Percentiles rank a stretch among this genome's conserved stretches.
Evolutionary conservation across 1,140 invertebrate species (phyloP).

Genomic region (Drosophila pruinosa): DNA sequence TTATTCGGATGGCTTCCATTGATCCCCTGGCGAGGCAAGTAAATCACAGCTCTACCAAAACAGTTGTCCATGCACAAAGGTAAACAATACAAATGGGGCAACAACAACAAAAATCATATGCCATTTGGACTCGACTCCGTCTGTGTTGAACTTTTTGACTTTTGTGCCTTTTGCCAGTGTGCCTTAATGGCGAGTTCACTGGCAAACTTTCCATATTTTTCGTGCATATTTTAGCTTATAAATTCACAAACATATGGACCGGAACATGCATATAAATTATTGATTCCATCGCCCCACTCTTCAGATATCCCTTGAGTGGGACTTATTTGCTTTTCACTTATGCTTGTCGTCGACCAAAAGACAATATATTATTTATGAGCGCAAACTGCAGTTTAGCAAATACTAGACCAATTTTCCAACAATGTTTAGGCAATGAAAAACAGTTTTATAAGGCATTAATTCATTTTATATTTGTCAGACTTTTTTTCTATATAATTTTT

Average conservation of each 20-base stretch:
- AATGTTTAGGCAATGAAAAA: not conserved
- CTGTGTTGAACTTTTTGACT: slow-evolving; percentile 51
- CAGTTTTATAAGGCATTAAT: not conserved
- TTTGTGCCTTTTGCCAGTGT: slow-evolving; percentile 7
- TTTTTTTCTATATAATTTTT: no score
- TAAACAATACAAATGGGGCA: slow-evolving; percentile 39
- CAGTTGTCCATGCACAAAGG: slow-evolving; percentile 35
- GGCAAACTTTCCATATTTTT: slow-evolving; percentile 47
- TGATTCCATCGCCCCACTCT: slow-evolving; percentile 45
- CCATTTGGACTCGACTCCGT: slow-evolving; percentile 13
- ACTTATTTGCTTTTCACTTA: slow-evolving; percentile 10
- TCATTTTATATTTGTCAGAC: not conserved
- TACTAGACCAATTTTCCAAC: not conserved
- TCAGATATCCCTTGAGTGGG: not conserved
- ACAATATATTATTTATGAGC: slow-evolving; percentile 6
- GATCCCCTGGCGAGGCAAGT: slow-evolving; percentile 17
- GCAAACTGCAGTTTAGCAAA: not conserved
- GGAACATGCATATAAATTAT: slow-evolving; percentile 58
- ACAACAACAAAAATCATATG: slow-evolving; percentile 11
- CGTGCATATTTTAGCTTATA: slow-evolving; percentile 48
- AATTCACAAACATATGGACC: slow-evolving; percentile 17
- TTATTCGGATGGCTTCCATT: not conserved
- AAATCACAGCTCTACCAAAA: slow-evolving; percentile 34
- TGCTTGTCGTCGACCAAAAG: not conserved
- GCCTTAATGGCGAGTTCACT: not conserved